These are phyloP conservation scores for Amphipyra berbera DNA, from an alignment of 2,888 invertebrate genomes.

Conservation along the genomic window DNA sequence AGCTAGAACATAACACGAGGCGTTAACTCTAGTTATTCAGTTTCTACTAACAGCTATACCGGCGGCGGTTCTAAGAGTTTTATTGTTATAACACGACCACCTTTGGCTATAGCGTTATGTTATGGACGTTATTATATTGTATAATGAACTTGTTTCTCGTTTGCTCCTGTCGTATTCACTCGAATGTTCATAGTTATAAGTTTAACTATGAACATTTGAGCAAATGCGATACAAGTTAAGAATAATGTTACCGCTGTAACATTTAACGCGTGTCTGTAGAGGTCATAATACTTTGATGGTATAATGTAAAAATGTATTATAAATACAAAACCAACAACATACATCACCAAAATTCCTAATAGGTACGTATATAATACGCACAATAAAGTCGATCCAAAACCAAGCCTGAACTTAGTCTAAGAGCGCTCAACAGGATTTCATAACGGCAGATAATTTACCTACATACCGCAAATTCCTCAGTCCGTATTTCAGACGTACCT, in stretches of 20 bases:
- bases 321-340: too few species aligned
- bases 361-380: background rate
- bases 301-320: background rate
- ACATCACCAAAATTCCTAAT: too few species aligned
- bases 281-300: background rate
- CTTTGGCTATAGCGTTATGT: slow-evolving; percentile 40
- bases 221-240: background rate
- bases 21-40: slow-evolving; percentile 63
- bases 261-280: slow-evolving; percentile 1
- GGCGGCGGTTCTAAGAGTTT: slow-evolving; percentile 53
- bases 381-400: slow-evolving; percentile 1
- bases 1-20: slow-evolving; percentile 67
- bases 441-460: slow-evolving; percentile 27
- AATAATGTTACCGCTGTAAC: slow-evolving; percentile 12
- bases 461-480: slow-evolving; percentile 43
- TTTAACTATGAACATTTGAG: slow-evolving; percentile 15
- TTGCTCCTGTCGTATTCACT: slow-evolving; percentile 24
- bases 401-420: slow-evolving; percentile 1
- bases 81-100: slow-evolving; percentile 55
- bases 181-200: slow-evolving; percentile 30
- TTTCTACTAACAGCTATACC: slow-evolving; percentile 62
- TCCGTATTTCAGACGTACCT: slow-evolving; percentile 42
- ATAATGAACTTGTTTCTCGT: slow-evolving; percentile 42
- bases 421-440: slow-evolving; percentile 32
- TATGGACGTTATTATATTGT: slow-evolving; percentile 37